Evolutionary conservation across 2,888 invertebrate species (phyloP), one percentile per base, ranked within the genome.

Genomic region (Dryocosmus kuriphilus): DNA sequence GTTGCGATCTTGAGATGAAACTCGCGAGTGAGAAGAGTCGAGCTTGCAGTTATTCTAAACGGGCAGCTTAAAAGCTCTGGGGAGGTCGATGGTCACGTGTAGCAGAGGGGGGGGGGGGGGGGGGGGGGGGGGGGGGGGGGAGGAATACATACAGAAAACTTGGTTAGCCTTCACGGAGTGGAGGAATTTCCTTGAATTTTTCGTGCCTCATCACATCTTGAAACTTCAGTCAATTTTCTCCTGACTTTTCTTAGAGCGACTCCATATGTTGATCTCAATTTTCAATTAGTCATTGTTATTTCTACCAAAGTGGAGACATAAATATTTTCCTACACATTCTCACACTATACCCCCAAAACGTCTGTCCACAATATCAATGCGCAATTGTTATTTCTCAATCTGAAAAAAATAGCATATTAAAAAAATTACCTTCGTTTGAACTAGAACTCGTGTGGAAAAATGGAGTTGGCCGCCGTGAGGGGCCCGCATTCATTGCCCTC

Each of bases 21-120:
- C 82, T 85, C 38, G 76, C 86, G 88, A 89, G 86, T 90, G 88
- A 83, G 77, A 81, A 80, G 82, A 81, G 75, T 82, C 76, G 85
- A 83, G 87, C 85, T 86, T 87, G 81, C 81, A 85, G 88, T 88
- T 89, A 89, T 90, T 90, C 89, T 89, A 86, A 89, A 86, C 85
- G 83, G 80, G 85, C 67, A 75, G 75, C 79, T 71, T 77, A 67
- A 80, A 77, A 81, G 83, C 79, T 84, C 80, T 82, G 82, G 83
- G 82, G 81, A 76, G 63, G 76, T 19, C 62, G 76, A 78, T 67
- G 81, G 75, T 86, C 85, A 85, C 85, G 82, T 85, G 87, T 74
- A 79, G 57, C 76, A 77, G 78, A 78, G 75, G 51, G 75, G 62
- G 63, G 51, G 65, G n/a, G 8, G 41, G 57, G 65, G n/a, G n/a